Base-by-base conservation (phyloP, 2,113 vertebrate genomes). In the Lagopus leucura region DNA sequence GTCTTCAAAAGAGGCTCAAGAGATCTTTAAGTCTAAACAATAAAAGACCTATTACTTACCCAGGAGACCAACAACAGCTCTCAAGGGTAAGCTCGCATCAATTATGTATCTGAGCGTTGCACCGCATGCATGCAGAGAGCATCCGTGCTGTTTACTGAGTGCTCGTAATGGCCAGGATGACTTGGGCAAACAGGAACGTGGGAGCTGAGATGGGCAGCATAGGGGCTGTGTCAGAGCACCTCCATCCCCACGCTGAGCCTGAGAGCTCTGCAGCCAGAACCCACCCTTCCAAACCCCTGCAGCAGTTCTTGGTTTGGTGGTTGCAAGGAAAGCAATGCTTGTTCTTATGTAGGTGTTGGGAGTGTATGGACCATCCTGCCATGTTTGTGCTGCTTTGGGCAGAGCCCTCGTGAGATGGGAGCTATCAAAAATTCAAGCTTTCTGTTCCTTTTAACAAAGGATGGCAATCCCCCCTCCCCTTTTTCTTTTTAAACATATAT, bases 41-140 rank as follows among this genome's bases (percentile, higher is more conserved):
- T 94, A 89, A 93, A 89, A 95, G 86, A 60, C 93, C 93, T 91
- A 93, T 96, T 96, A 96, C 90, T 90, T 91, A 90, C 89, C 74
- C 89, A 61, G 94, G 94, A 95, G 97, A 87, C 94, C 78, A 78
- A 63, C 85, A 87, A 93, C 55, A 80, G 96, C 88, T 96, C 96
- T 96, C 96, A 74, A 92, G 96, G 94, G 96, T 86, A 97, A 95
- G 90, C 74, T 71, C 1, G 0, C 89, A 96, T 97, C 95, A 97
- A 96, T 97, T 97, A 96, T 96, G 95, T 74, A 96, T 96, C 89
- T 81, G 94, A 86, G 93, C 89, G 54, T 90, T 93, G 93, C 94
- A 76, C 10, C 57, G 81, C 87, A 50, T 65, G 83, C 92, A 52
- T 86, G 95, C 94, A 95, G 94, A 85, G 84, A 81, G 86, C 67